phyloP scores from a whole-genome alignment of 2,888 invertebrate species.

The Rhorus exstirpatorius region DNA sequence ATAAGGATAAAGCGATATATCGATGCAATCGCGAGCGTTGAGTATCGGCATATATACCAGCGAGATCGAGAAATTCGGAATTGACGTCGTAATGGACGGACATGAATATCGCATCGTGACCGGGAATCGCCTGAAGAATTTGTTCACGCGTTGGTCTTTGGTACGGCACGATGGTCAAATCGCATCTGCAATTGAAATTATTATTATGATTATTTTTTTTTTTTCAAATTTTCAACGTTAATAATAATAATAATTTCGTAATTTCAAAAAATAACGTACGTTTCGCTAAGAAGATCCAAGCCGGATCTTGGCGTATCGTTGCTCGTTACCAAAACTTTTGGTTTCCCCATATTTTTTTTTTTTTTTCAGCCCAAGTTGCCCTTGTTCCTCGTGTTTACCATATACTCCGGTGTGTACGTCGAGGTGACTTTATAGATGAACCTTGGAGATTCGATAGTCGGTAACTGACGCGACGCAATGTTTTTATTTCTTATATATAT shows the following conservation, averaged over 20 bases:
- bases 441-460: not conserved
- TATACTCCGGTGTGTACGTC: not conserved
- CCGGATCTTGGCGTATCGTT: slow-evolving; percentile 86
- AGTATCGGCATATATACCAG: slow-evolving; percentile 86
- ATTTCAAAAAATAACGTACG: slow-evolving; percentile 77
- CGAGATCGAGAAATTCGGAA: slow-evolving; percentile 88
- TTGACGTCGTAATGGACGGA: slow-evolving; percentile 82
- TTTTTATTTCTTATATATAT: slow-evolving; percentile 49
- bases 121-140: slow-evolving; percentile 77
- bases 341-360: slow-evolving; percentile 82
- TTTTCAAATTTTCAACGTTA: not conserved
- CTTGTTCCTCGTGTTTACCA: not conserved
- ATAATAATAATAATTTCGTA: not conserved
- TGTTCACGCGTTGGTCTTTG: slow-evolving; percentile 71
- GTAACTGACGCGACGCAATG: slow-evolving; percentile 31
- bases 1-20: not conserved
- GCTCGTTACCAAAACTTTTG: slow-evolving; percentile 86
- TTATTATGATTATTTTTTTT: not conserved
- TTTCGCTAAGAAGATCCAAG: slow-evolving; percentile 85
- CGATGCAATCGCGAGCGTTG: not conserved
- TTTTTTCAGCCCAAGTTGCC: not conserved
- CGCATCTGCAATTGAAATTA: slow-evolving; percentile 75
- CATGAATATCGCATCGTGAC: slow-evolving; percentile 80
- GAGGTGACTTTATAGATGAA: not conserved
- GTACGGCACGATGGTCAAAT: slow-evolving; percentile 79